Conservation (phyloP, 2,888 invertebrate species). For the Drosophila rellima region DNA sequence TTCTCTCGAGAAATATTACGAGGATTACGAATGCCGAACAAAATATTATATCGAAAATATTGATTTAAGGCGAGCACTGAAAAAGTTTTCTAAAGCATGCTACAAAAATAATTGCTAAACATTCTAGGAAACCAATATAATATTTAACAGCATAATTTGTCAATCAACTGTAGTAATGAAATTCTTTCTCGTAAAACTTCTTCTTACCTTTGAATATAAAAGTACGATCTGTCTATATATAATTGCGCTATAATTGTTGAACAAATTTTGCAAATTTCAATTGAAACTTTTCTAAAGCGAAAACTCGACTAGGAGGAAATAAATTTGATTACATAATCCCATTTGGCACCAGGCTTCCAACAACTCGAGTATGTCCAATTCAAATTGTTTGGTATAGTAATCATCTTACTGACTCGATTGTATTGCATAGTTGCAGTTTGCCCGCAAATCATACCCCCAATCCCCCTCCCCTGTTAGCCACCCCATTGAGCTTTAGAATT, state of each 20-base stretch:
- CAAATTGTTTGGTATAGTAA: slow-evolving; percentile 38
- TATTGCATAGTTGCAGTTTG: slow-evolving; percentile 27
- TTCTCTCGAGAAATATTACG: neutral
- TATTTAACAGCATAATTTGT: neutral
- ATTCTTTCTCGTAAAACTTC: neutral
- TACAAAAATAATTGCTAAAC: neutral
- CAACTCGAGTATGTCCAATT: slow-evolving; percentile 6
- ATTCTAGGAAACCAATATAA: too few relatives aligned
- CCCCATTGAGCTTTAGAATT: slow-evolving; percentile 31
- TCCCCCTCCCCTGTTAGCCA: neutral
- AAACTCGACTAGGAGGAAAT: slow-evolving; percentile 1
- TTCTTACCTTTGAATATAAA: neutral
- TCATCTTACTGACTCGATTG: slow-evolving; percentile 28
- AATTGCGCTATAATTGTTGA: slow-evolving; percentile 16
- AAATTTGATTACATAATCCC: slow-evolving; percentile 30
- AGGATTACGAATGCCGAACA: neutral
- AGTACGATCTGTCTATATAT: neutral
- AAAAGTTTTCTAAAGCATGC: too few relatives aligned
- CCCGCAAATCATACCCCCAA: slow-evolving; percentile 2
- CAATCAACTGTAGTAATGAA: neutral
- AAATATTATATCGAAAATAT: too few relatives aligned
- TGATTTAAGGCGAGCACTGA: too few relatives aligned
- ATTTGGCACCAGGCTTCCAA: neutral
- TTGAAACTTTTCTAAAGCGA: slow-evolving; percentile 3
- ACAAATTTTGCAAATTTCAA: slow-evolving; percentile 12